Evolutionary conservation across 2,797 vertebrate species (phyloP), one percentile per base, ranked within the genome.

Genomic region (Microcaecilia unicolor): DNA sequence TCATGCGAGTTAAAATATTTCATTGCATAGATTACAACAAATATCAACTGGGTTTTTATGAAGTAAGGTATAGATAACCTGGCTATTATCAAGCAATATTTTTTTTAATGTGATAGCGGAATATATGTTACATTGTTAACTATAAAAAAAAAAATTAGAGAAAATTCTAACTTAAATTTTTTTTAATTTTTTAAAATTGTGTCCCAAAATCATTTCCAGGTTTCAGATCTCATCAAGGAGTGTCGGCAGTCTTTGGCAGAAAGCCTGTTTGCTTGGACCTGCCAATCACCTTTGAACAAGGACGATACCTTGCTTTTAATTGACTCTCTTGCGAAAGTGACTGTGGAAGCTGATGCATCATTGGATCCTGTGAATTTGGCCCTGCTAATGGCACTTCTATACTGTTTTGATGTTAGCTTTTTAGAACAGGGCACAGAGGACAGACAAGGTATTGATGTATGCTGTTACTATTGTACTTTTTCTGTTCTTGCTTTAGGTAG

Each of bases 231-330:
- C 41, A 92, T 98, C 67, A 95, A 87, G 66, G 96, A 99, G 36
- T 89, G 88, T 48, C 73, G 87, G 12, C 91, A 91, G 51, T 86
- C 92, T 5, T 67, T 99, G 47, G 92, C 93, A 30, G 94, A 98
- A 55, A 88, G 92, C 56, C 74, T 99, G 28, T 99, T 97, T 71
- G 83, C 81, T n/a, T 99, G 96, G 95, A 85, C 93, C 15, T 99
- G 95, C 55, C 96, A 98, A 48, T 93, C 93, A 4, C 85, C 94
- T 0, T 73, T 99, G 39, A 79, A 61, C 48, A 93, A 92, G 80
- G 93, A 99, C 44, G 90, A 98, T 67, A 97, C 90, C 4, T 61
- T 98, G 10, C 84, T 90, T 53, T 84, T 99, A 18, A 94, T 98
- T 58, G 83, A 86, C 37, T 81, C 96, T 53, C 54, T 99, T 56